Conservation (phyloP, 2,797 vertebrate species). For the Pipistrellus pygmaeus region DNA sequence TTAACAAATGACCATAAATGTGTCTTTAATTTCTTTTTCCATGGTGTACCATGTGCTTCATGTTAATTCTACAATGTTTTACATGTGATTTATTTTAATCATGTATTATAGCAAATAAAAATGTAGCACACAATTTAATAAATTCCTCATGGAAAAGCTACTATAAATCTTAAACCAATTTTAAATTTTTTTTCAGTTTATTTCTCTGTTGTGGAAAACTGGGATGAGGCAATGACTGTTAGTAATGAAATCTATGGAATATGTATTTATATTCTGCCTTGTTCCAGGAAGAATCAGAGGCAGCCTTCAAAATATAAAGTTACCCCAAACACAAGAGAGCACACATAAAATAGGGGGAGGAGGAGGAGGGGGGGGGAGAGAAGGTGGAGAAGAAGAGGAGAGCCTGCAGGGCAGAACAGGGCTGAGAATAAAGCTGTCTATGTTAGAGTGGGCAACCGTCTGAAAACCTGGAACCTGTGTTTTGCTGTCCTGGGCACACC, state of each 20-base stretch:
- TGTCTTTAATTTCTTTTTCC: neutral
- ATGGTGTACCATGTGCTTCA: neutral
- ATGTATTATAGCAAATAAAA: neutral
- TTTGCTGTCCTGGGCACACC: neutral
- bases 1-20: neutral
- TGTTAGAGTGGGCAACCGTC: neutral
- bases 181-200: neutral
- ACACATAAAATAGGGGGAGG: neutral
- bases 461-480: neutral
- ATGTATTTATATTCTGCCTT: neutral
- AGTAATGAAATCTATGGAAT: neutral
- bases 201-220: neutral
- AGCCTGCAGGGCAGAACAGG: neutral
- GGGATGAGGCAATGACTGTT: neutral
- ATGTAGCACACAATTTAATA: neutral
- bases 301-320: neutral
- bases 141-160: neutral
- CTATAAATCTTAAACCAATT: neutral
- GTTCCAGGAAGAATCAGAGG: neutral
- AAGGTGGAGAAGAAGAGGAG: neutral
- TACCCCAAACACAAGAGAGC: neutral
- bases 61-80: conserved; percentile 24
- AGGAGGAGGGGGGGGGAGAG: neutral
- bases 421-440: neutral
- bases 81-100: neutral